A percentile compares a stretch with the other conserved stretches of the same genome.
Evolutionary conservation across 2,797 vertebrate species (phyloP).

Genomic region (Clamator glandarius): DNA sequence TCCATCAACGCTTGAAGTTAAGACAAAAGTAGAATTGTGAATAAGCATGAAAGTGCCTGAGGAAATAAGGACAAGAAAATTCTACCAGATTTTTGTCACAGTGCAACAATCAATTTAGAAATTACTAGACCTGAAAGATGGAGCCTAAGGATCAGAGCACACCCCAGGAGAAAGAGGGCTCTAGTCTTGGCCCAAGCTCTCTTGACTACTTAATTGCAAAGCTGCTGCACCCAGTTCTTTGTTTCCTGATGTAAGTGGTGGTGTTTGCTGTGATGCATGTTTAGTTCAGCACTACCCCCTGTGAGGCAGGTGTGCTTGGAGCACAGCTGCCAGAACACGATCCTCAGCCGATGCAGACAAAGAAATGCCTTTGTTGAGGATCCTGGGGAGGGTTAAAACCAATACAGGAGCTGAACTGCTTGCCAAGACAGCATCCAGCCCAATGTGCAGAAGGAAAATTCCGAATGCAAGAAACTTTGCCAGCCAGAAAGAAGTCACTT

Average conservation of each 20-base stretch:
- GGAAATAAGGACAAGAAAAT: neutral
- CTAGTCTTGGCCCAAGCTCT: neutral
- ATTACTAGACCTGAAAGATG: neutral
- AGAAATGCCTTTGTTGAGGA: neutral
- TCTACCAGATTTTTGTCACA: neutral
- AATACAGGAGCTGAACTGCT: neutral
- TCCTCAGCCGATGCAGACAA: neutral
- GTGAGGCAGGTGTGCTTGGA: neutral
- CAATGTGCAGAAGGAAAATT: neutral
- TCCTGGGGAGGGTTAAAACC: neutral
- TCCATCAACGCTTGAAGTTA: neutral
- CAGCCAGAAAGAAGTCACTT: neutral
- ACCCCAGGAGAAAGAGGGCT: neutral
- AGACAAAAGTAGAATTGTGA: rapidly evolving
- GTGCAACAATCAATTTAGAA: neutral
- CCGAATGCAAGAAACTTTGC: neutral
- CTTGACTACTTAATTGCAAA: neutral
- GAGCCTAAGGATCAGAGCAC: neutral
- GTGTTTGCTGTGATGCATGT: neutral
- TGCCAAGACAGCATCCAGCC: neutral
- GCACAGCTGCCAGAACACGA: neutral
- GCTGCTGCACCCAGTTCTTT: neutral
- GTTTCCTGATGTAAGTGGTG: neutral
- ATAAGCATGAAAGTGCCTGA: neutral
- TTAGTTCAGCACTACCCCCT: neutral